Percentiles rank a stretch among this genome's conserved stretches.
These are phyloP conservation scores for Campylomormyrus tamandua DNA, from an alignment of 2,113 vertebrate genomes.

Conservation along the genomic window DNA sequence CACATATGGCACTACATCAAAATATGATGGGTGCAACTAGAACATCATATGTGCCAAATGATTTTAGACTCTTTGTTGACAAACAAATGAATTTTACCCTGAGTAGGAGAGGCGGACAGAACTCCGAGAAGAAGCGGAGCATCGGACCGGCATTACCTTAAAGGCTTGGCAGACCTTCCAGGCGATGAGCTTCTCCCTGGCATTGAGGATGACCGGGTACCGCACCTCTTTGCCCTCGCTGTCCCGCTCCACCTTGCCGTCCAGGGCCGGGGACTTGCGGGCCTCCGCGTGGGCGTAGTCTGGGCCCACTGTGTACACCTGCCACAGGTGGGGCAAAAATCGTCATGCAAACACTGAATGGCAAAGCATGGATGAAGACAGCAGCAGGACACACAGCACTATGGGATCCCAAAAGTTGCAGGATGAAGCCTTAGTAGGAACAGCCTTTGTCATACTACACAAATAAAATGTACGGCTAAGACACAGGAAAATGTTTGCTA, in stretches of 20 bases:
- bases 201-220: conserved; percentile 82
- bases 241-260: conserved; percentile 81
- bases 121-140: not conserved
- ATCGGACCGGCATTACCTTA: conserved; percentile 61
- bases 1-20: not conserved
- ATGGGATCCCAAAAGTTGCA: not conserved
- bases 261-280: conserved; percentile 79
- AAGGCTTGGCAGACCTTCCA: conserved; percentile 89
- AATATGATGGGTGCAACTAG: not conserved
- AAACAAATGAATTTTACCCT: not conserved
- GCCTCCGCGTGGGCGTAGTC: conserved; percentile 87
- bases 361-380: not conserved
- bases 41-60: not conserved
- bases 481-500: not conserved
- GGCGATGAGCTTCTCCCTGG: conserved; percentile 81
- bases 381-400: not conserved
- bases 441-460: not conserved
- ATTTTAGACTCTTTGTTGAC: not conserved
- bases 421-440: not conserved
- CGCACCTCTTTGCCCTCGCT: conserved; percentile 87
- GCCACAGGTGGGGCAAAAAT: conserved; percentile 23
- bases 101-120: not conserved
- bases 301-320: conserved; percentile 86
- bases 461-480: not conserved
- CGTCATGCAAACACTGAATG: not conserved